These are phyloP conservation scores for Alca torda DNA, from an alignment of 2,797 vertebrate species.

Conservation along the genomic window DNA sequence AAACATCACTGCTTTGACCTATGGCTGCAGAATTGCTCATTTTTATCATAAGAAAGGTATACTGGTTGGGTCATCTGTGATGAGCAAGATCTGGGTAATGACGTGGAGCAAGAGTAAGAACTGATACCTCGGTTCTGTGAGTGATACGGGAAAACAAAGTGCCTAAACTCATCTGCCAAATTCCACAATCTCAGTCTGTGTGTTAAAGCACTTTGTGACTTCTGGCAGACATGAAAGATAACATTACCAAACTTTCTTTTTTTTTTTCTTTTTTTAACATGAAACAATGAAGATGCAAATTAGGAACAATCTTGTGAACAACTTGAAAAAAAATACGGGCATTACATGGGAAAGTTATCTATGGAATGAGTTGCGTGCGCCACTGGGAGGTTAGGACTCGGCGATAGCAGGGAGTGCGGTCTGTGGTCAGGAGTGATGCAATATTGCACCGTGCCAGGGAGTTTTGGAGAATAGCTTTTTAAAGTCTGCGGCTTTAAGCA, in stretches of 20 bases:
- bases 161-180: background rate
- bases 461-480: no score
- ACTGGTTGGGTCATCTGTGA: accelerated
- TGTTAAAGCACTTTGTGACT: background rate
- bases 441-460: accelerated
- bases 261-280: background rate
- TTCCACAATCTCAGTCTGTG: background rate
- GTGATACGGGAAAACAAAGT: background rate
- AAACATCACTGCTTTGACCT: background rate
- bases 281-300: background rate
- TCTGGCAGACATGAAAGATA: background rate
- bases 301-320: background rate
- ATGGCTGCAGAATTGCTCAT: background rate
- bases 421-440: background rate
- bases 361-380: background rate
- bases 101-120: background rate
- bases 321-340: background rate
- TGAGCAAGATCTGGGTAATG: background rate
- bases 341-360: background rate
- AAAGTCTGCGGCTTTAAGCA: background rate
- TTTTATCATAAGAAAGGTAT: background rate
- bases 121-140: background rate
- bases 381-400: background rate
- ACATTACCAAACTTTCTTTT: background rate
- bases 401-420: background rate